Evolutionary conservation across 1,140 invertebrate species (phyloP).

Genomic region (Mya arenaria): DNA sequence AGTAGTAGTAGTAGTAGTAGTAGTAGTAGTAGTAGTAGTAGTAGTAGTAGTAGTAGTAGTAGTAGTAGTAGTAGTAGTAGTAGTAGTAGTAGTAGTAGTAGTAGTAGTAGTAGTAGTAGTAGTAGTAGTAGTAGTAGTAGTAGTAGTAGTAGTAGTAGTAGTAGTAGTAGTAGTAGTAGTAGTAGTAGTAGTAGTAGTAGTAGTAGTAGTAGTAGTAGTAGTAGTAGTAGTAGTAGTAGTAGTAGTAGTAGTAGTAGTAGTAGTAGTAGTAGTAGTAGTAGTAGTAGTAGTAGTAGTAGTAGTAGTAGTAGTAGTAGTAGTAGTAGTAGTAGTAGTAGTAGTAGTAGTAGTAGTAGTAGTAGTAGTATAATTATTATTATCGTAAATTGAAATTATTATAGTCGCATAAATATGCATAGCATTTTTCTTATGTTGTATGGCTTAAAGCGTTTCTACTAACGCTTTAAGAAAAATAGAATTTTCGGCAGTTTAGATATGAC

Average conservation of each 20-base stretch:
- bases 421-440: background rate
- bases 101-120: constrained; percentile 6
- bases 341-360: constrained; percentile 21
- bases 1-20: constrained; percentile 1
- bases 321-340: constrained; percentile 25
- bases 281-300: constrained; percentile 20
- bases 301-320: constrained; percentile 24
- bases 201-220: constrained; percentile 25
- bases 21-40: background rate
- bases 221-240: constrained; percentile 11
- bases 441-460: background rate
- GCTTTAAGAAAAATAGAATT: background rate
- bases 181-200: constrained; percentile 11
- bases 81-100: background rate
- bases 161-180: constrained; percentile 24
- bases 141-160: constrained; percentile 18
- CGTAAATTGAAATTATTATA: background rate
- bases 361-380: constrained; percentile 2
- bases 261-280: constrained; percentile 17
- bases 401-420: background rate
- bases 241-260: constrained; percentile 4
- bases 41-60: background rate
- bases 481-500: background rate
- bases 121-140: constrained; percentile 21
- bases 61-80: background rate